Conservation (phyloP, 2,113 vertebrate species). For the Tetraodon nigroviridis region DNA sequence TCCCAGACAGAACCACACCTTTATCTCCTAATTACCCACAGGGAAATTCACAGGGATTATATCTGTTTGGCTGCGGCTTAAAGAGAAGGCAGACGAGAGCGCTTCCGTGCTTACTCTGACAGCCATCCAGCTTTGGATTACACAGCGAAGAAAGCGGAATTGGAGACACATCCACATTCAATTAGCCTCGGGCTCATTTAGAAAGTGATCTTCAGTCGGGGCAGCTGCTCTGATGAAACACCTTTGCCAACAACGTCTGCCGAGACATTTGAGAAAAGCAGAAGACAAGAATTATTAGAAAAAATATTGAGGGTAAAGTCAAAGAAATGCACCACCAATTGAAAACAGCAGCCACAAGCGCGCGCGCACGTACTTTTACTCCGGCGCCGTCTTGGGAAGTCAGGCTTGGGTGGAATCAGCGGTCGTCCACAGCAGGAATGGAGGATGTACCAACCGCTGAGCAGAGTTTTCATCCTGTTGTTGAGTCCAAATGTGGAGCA, state of each 20-base stretch:
- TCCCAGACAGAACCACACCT: constrained; percentile 54
- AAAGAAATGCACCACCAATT: too few species aligned
- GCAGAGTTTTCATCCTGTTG: too few species aligned
- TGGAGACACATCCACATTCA: constrained; percentile 9
- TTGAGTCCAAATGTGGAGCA: too few species aligned
- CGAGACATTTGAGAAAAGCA: background rate
- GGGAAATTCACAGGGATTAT: constrained; percentile 54
- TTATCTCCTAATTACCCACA: constrained; percentile 54
- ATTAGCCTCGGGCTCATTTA: background rate
- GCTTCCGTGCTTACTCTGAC: constrained; percentile 31
- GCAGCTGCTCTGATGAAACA: background rate
- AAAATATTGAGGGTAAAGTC: background rate
- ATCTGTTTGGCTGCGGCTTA: constrained; percentile 44
- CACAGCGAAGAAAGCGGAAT: constrained; percentile 4
- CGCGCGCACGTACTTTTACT: too few species aligned
- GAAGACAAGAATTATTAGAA: background rate
- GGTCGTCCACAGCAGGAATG: too few species aligned
- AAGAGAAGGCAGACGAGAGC: constrained; percentile 22
- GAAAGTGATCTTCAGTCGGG: background rate
- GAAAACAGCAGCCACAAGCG: too few species aligned
- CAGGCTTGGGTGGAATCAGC: too few species aligned
- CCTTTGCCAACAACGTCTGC: too few species aligned
- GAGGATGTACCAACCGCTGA: too few species aligned
- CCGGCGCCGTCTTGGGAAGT: too few species aligned
- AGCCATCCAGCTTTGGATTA: constrained; percentile 42